These are phyloP conservation scores for Aricia artaxerxes DNA, from an alignment of 2,888 invertebrate species.

Conservation along the genomic window DNA sequence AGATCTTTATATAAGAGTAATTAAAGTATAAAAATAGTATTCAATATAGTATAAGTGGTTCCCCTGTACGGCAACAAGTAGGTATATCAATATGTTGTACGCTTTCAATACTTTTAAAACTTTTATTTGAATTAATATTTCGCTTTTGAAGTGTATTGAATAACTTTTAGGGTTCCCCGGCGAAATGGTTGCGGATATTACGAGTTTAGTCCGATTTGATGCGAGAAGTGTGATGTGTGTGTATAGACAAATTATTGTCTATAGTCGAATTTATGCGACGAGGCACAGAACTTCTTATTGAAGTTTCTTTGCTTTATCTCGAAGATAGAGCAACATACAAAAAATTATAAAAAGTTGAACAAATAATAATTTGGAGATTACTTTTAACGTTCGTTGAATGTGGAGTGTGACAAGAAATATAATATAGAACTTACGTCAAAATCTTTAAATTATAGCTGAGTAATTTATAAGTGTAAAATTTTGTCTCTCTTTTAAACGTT, in stretches of 20 bases:
- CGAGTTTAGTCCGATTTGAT: neutral
- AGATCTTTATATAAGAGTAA: neutral
- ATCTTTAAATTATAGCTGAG: neutral
- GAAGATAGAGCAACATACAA: too few relatives aligned
- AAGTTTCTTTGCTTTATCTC: neutral
- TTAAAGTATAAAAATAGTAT: neutral
- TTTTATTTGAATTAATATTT: constrained; percentile 16
- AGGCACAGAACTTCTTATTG: neutral
- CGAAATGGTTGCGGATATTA: neutral
- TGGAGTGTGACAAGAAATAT: too few relatives aligned
- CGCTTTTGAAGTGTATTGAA: constrained; percentile 11
- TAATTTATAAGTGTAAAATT: neutral
- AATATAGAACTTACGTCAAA: neutral
- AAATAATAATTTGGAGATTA: too few relatives aligned
- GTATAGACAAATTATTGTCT: too few relatives aligned
- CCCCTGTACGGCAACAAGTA: neutral
- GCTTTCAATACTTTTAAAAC: constrained; percentile 20
- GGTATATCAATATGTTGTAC: neutral
- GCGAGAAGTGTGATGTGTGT: neutral
- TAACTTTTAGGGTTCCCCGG: neutral
- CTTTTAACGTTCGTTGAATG: too few relatives aligned
- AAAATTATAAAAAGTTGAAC: too few relatives aligned
- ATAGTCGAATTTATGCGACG: neutral
- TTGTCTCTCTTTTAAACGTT: neutral
- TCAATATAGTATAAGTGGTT: neutral